Percentiles rank a stretch among this genome's conserved stretches.
phyloP scores from a whole-genome alignment of 2,888 invertebrate species.

The Sisyra nigra region DNA sequence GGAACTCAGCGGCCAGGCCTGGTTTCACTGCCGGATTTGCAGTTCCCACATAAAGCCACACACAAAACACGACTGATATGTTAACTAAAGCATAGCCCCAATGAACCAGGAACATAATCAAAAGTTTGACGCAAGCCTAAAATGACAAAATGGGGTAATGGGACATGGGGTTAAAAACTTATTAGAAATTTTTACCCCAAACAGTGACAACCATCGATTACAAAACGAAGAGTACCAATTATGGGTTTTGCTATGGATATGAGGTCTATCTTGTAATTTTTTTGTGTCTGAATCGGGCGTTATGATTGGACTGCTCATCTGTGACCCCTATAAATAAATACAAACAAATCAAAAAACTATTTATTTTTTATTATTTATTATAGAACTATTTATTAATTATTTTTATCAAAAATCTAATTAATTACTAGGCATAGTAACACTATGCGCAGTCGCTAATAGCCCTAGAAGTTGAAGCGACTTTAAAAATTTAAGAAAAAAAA shows the following conservation, averaged over 20 bases:
- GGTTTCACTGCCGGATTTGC: constrained; percentile 93
- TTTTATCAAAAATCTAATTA: too few relatives aligned
- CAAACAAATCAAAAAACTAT: too few relatives aligned
- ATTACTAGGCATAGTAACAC: too few relatives aligned
- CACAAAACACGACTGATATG: constrained; percentile 60
- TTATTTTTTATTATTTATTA: too few relatives aligned
- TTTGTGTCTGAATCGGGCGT: constrained; percentile 25
- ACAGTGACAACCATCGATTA: constrained; percentile 84
- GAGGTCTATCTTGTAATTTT: constrained; percentile 40
- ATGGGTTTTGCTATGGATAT: constrained; percentile 75
- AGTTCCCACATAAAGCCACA: constrained; percentile 90
- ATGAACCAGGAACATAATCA: constrained; percentile 86
- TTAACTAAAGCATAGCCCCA: constrained; percentile 84
- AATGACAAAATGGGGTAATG: constrained; percentile 22
- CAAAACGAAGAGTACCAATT: constrained; percentile 92
- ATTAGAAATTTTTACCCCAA: constrained; percentile 49
- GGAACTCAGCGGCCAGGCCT: constrained; percentile 71
- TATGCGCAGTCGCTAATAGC: too few relatives aligned
- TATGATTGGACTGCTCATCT: constrained; percentile 15
- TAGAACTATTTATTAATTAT: neutral
- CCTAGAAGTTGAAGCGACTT: too few relatives aligned
- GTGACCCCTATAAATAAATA: constrained; percentile 15
- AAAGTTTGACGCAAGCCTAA: constrained; percentile 70
- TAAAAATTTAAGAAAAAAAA: too few relatives aligned
- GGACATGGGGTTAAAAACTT: neutral